Conservation (phyloP, 2,888 invertebrate genomes). For the Rotaria socialis region DNA sequence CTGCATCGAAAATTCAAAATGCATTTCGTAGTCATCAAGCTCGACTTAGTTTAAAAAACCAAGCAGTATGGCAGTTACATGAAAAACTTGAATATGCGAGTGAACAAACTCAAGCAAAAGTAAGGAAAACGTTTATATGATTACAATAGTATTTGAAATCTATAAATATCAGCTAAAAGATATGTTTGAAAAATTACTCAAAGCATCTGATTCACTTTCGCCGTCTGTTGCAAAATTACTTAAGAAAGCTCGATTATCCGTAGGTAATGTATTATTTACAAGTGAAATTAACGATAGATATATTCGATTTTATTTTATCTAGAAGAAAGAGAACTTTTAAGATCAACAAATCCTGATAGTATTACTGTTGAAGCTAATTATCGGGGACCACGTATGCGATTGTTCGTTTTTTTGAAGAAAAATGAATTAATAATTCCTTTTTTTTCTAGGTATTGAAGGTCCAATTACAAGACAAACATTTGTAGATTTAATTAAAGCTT, state of each 20-base stretch:
- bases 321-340: constrained; percentile 20
- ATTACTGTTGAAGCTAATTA: constrained; percentile 67
- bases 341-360: constrained; percentile 46
- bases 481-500: constrained; percentile 79
- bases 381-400: constrained; percentile 67
- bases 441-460: constrained; percentile 64
- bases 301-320: not conserved
- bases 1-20: not conserved
- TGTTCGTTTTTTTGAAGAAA: not conserved
- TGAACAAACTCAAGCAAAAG: constrained; percentile 18
- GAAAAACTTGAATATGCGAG: constrained; percentile 32
- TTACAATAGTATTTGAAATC: too few relatives aligned
- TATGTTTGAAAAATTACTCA: constrained; percentile 28
- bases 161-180: not conserved
- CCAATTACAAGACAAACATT: constrained; percentile 74
- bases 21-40: constrained; percentile 26
- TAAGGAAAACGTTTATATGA: not conserved
- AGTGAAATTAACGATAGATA: not conserved
- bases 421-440: not conserved
- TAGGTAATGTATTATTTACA: not conserved
- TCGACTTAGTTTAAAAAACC: constrained; percentile 21
- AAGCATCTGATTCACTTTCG: not conserved
- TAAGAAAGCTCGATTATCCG: not conserved
- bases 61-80: constrained; percentile 24
- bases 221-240: constrained; percentile 24